phyloP scores from a whole-genome alignment of 2,797 vertebrate genomes.

The Gymnopithys bicolor region DNA sequence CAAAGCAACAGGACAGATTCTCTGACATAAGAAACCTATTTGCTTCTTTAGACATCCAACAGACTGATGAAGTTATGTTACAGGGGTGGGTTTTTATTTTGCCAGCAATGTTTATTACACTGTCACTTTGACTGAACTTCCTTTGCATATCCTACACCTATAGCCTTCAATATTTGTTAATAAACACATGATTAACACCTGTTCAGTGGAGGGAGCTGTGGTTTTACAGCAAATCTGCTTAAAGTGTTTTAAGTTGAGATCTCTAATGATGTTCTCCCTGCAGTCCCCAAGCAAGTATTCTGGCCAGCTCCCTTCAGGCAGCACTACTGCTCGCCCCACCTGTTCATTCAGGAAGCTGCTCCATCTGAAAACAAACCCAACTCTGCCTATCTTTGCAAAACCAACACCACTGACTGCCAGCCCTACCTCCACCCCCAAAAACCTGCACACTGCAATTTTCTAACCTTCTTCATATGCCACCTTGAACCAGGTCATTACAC shows the following conservation, averaged over 20 bases:
- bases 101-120: background rate
- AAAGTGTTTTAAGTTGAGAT: background rate
- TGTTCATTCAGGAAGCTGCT: background rate
- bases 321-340: accelerated
- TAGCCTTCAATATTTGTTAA: background rate
- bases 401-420: background rate
- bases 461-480: background rate
- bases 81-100: background rate
- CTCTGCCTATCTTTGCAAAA: background rate
- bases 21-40: background rate
- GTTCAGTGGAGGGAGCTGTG: background rate
- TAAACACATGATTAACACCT: background rate
- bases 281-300: background rate
- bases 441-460: background rate
- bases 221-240: background rate
- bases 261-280: background rate
- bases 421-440: background rate
- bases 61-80: background rate
- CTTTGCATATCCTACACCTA: background rate
- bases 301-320: background rate
- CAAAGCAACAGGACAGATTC: background rate
- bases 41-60: background rate
- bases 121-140: background rate
- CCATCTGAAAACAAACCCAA: background rate
- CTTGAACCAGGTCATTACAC: background rate